Percentiles rank a stretch among this genome's conserved stretches.
Conservation (phyloP, 2,797 vertebrate species). For the Pangasius sanitwongsei region DNA sequence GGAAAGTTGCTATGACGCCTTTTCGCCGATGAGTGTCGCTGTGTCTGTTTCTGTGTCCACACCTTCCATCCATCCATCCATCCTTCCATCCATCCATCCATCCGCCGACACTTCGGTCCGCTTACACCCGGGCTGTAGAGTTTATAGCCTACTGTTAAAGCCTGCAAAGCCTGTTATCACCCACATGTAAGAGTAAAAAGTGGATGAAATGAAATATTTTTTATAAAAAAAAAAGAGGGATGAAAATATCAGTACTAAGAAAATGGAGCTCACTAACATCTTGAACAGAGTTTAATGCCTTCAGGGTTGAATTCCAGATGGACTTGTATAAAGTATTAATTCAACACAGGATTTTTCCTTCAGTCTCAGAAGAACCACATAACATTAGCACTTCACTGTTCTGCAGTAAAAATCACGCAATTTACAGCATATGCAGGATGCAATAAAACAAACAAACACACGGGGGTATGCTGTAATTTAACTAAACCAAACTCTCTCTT, state of each 20-base stretch:
- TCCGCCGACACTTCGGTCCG: too few relatives aligned
- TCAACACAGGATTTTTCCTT: background rate
- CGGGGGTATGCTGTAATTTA: background rate
- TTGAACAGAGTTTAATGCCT: background rate
- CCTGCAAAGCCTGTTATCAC: background rate
- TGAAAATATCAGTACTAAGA: background rate
- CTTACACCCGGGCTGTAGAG: background rate
- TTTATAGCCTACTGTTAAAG: background rate
- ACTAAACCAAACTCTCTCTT: background rate
- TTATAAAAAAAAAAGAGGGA: background rate
- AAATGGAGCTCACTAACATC: background rate
- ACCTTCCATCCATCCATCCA: too few relatives aligned
- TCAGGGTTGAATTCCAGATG: background rate
- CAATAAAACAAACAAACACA: background rate
- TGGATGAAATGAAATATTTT: background rate
- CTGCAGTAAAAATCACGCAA: background rate
- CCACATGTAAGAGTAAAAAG: too few relatives aligned
- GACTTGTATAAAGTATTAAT: background rate
- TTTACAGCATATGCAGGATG: background rate
- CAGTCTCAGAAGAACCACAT: background rate
- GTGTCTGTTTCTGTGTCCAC: conserved; percentile 39
- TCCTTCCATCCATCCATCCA: too few relatives aligned
- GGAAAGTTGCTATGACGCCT: background rate
- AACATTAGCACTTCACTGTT: background rate
- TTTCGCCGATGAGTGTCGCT: conserved; percentile 63